These are phyloP conservation scores for Macropodus opercularis DNA, from an alignment of 2,797 vertebrate genomes.

Conservation along the genomic window DNA sequence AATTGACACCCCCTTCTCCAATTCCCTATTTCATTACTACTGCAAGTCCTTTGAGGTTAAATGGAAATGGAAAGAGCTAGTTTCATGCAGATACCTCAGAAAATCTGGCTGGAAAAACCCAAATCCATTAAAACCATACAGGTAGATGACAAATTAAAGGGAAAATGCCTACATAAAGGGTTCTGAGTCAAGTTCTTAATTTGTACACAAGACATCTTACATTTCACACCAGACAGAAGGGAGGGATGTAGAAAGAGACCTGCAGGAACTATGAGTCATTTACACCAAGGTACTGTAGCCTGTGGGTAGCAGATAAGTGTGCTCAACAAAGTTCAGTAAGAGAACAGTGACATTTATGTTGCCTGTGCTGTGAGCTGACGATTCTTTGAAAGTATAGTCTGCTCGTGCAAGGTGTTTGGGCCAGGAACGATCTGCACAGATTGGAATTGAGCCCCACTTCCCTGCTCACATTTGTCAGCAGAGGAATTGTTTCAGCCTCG, in stretches of 20 bases:
- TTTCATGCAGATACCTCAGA: constrained; percentile 66
- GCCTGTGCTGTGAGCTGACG: constrained; percentile 46
- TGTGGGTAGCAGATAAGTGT: constrained; percentile 61
- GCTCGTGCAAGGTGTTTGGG: constrained; percentile 33
- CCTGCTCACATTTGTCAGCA: constrained; percentile 55
- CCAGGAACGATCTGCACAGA: constrained; percentile 43
- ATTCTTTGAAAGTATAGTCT: constrained; percentile 45
- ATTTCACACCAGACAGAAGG: constrained; percentile 31
- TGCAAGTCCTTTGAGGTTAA: constrained; percentile 60
- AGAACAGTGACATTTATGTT: constrained; percentile 65
- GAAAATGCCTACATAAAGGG: background rate
- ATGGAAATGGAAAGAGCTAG: constrained; percentile 56
- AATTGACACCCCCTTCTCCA: constrained; percentile 35
- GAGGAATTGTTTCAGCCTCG: constrained; percentile 64
- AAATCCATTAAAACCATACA: background rate
- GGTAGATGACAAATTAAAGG: too few relatives aligned
- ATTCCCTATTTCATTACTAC: constrained; percentile 42
- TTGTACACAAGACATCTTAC: background rate
- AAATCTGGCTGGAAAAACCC: constrained; percentile 32
- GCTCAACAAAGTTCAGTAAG: constrained; percentile 54
- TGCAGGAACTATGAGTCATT: constrained; percentile 50
- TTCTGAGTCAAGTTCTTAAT: background rate
- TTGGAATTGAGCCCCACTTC: constrained; percentile 48
- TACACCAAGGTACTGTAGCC: constrained; percentile 51
- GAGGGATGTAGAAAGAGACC: constrained; percentile 56